Evolutionary conservation across 2,888 invertebrate genomes (phyloP).

Genomic region (Hesperia comma): DNA sequence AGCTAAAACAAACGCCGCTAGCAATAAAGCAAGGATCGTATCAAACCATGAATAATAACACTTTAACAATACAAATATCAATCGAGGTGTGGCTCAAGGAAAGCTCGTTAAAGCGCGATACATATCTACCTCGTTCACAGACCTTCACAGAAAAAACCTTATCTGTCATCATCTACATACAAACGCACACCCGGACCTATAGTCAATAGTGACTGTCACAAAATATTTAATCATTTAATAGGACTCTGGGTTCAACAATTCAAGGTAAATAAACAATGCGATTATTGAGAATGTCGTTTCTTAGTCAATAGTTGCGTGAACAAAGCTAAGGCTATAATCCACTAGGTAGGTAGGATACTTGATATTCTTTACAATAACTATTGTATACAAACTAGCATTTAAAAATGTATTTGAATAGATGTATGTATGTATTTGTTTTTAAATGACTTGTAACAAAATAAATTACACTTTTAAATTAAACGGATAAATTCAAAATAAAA

Average conservation of each 20-base stretch:
- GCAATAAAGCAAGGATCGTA: not conserved
- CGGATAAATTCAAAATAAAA: too few species aligned
- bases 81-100: conserved; percentile 5
- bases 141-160: conserved; percentile 5
- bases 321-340: not conserved
- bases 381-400: too few species aligned
- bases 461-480: too few species aligned
- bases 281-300: not conserved
- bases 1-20: too few species aligned
- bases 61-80: conserved; percentile 1
- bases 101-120: conserved; percentile 10
- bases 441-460: too few species aligned
- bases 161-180: conserved; percentile 8
- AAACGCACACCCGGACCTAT: conserved; percentile 9
- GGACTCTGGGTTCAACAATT: conserved; percentile 1
- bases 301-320: not conserved
- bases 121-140: conserved; percentile 2
- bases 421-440: too few species aligned
- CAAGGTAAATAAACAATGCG: conserved; percentile 5
- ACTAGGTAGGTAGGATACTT: too few species aligned
- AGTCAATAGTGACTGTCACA: conserved; percentile 8
- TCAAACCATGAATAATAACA: not conserved
- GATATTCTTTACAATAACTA: too few species aligned
- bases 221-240: conserved; percentile 33
- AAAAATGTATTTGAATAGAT: too few species aligned